Evolutionary conservation across 2,888 invertebrate genomes (phyloP).

Genomic region (Dryomyza anilis): DNA sequence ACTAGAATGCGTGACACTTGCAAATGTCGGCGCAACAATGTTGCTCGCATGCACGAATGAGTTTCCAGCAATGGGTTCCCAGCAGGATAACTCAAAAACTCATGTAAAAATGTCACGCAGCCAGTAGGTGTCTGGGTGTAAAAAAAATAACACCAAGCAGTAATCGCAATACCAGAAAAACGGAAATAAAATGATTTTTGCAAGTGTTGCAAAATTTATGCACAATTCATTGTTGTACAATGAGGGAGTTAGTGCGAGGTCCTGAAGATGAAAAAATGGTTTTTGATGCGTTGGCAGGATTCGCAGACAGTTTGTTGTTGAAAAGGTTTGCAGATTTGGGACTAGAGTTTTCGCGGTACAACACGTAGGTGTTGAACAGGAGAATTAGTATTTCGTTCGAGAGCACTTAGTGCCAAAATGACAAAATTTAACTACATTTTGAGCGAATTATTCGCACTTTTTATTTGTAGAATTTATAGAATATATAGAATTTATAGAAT

Average conservation of each 20-base stretch:
- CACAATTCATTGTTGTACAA: background rate
- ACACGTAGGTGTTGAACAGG: background rate
- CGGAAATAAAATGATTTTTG: constrained; percentile 6
- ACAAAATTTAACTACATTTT: background rate
- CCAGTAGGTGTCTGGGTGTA: no score
- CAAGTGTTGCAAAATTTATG: constrained; percentile 9
- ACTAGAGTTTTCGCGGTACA: background rate
- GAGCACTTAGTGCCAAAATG: background rate
- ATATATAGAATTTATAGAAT: no score
- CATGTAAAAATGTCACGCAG: no score
- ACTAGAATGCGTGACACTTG: background rate
- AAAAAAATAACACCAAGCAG: background rate
- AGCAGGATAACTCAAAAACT: background rate
- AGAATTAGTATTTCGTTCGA: background rate
- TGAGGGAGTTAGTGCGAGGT: background rate
- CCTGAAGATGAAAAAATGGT: background rate
- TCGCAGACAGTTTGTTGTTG: no score
- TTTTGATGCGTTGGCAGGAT: constrained; percentile 10
- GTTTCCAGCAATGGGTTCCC: background rate
- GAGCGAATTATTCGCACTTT: no score
- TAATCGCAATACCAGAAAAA: no score
- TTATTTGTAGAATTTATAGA: no score
- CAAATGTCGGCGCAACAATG: background rate
- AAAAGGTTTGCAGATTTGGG: no score
- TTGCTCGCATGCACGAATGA: background rate